These are phyloP conservation scores for Prunella himalayana DNA, from an alignment of 2,113 vertebrate species.

Conservation along the genomic window DNA sequence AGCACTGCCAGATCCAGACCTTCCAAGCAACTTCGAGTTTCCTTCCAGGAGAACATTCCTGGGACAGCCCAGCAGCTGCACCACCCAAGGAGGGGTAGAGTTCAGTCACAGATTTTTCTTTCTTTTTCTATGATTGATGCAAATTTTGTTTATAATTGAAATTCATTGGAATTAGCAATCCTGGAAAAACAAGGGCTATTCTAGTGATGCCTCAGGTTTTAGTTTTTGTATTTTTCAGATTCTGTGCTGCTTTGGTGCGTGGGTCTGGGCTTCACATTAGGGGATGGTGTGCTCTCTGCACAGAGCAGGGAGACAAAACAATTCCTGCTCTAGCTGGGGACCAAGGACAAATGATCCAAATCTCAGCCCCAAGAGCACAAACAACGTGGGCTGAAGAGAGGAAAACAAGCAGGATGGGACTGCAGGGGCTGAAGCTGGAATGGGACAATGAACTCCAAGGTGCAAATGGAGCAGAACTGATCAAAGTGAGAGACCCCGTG, in stretches of 20 bases:
- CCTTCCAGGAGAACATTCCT: not conserved
- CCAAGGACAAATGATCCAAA: no score
- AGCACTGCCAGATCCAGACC: not conserved
- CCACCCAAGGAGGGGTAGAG: not conserved
- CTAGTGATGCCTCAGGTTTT: not conserved
- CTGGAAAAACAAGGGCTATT: not conserved
- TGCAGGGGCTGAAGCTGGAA: no score
- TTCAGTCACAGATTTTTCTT: not conserved
- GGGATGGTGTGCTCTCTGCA: not conserved
- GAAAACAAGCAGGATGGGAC: no score
- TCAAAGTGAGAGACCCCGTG: no score
- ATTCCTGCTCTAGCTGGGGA: no score
- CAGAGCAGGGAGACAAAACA: not conserved
- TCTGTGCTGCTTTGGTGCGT: not conserved
- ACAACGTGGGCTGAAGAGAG: no score
- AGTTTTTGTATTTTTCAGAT: not conserved
- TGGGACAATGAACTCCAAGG: no score
- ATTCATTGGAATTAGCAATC: not conserved
- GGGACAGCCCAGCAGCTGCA: not conserved
- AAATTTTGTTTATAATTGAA: not conserved
- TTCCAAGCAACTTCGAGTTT: not conserved
- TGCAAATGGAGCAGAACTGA: no score
- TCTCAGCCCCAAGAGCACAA: no score
- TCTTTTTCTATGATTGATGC: not conserved
- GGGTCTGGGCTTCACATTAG: not conserved